Evolutionary conservation across 1,140 invertebrate genomes (phyloP).

Genomic region (Akabosia matsudoensis): DNA sequence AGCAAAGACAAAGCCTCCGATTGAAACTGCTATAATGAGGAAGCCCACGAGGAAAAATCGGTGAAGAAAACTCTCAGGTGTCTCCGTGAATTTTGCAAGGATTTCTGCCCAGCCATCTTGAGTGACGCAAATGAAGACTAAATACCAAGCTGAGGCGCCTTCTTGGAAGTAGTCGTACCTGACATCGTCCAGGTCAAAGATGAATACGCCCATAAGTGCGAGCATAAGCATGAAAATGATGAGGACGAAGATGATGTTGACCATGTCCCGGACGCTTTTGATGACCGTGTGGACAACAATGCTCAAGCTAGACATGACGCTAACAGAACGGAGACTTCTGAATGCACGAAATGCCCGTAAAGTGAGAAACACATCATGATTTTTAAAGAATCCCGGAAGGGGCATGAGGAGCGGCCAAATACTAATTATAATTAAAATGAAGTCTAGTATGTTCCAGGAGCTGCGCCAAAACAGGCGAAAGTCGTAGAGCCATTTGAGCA

Average conservation of each 20-base stretch:
- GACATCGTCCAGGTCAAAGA: conserved; percentile 45
- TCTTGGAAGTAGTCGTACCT: conserved; percentile 37
- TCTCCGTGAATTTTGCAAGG: neutral
- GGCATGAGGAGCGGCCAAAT: conserved; percentile 31
- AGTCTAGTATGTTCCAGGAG: conserved; percentile 49
- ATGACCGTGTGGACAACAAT: conserved; percentile 46
- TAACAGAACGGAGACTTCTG: conserved; percentile 45
- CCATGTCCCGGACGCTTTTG: conserved; percentile 48
- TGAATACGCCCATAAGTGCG: conserved; percentile 46
- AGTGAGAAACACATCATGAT: conserved; percentile 37
- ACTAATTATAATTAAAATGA: conserved; percentile 43
- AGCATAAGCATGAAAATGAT: conserved; percentile 47
- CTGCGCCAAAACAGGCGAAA: conserved; percentile 49
- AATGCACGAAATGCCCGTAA: conserved; percentile 48
- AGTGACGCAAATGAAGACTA: conserved; percentile 48
- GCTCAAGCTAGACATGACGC: conserved; percentile 38
- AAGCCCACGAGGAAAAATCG: conserved; percentile 41
- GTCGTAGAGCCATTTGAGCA: conserved; percentile 49
- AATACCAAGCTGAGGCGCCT: conserved; percentile 44
- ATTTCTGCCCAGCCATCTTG: conserved; percentile 47
- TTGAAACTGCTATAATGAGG: conserved; percentile 44
- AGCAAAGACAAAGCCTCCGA: conserved; percentile 48
- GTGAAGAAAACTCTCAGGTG: too few species aligned
- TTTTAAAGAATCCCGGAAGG: conserved; percentile 21
- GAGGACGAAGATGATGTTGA: conserved; percentile 47